Evolutionary conservation across 2,888 invertebrate genomes (phyloP), one percentile per base, ranked within the genome.

Genomic region (Macrophya annulata): DNA sequence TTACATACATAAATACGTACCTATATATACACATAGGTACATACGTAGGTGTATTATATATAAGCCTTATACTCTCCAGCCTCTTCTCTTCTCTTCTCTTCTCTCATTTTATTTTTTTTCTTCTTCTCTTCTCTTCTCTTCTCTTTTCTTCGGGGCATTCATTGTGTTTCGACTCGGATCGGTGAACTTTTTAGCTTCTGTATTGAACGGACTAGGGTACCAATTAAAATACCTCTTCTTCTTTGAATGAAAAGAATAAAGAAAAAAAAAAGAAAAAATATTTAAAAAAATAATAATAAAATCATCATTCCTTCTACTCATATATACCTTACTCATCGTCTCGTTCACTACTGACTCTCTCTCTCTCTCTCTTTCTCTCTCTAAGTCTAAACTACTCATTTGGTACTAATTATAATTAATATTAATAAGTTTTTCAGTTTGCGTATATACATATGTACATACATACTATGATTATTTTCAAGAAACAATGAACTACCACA

Each of bases 121-220:
- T 74, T 74, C 45, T 43, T 72, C 72, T 71, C 59, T 17, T 40
- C 40, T 25, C 25, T 40, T 25, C 40, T 72, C 84, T 77, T 72
- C 74, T 74, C n/a, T 74, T 43, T 45, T 45, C 45, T 74, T 74
- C 45, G 17, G 48, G 51, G 48, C 84, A 76, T 79, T 82, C 84
- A 76, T 79, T 82, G 85, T 83, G 65, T 71, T 81, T 81, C 71
- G 45, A 40, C 72, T 51, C 31, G 85, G 85, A 85, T 85, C 85
- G 51, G 55, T 82, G 85, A 81, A 82, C 81, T 82, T 85, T 84
- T 81, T 59, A 77, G 85, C 85, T 85, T 81, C 85, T 81, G 85
- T 82, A 85, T 85, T 65, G 79, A 81, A 45, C 85, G 21, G 77
- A 51, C 43, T 21, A 74, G 43, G 72, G 72, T 65, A 77, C 79